Evolutionary conservation across 2,888 invertebrate species (phyloP), one percentile per base, ranked within the genome.

Genomic region (Mesorhabditis sp.): DNA sequence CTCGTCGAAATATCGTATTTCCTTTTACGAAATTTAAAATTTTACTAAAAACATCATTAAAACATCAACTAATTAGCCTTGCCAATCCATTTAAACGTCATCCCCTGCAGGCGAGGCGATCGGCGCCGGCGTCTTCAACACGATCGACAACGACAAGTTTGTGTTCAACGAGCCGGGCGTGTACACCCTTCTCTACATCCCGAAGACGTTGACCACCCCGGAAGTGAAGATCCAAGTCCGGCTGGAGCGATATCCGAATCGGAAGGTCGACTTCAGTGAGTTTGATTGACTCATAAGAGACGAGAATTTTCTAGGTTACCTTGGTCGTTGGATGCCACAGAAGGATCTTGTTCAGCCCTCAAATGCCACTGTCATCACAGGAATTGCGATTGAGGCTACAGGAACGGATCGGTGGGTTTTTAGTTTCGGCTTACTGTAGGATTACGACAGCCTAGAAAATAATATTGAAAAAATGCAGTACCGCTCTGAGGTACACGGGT

Each of bases 141-240:
- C 95, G 0, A 95, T 95, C 85, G 95, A 96, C 84, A 92, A 92
- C 76, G 88, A 92, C 50, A 91, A 91, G 72, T 96, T 95, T 85
- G 94, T 94, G 0, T 95, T 96, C 88, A 95, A 95, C 83, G 95
- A 95, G 45, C 92, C 93, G 87, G 93, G 93, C 73, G 95, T 95
- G 87, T 96, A 92, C 85, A 92, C 93, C 0, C 87, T 95, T 74
- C 90, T 92, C n/a, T 82, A 83, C 68, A 82, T 84, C 68, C 84
- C 84, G 10, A 72, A 76, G 43, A 81, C 83, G 3, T 5, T 67
- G 6, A 58, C 71, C 6, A 82, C 78, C 62, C 83, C 83, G 10
- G 84, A 84, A 74, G 82, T 85, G 67, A 77, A 80, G 65, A 79
- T 85, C 67, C 84, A 84, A 74, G 74, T 85, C 10, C 72, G 84